Evolutionary conservation across 2,113 vertebrate genomes (phyloP), one percentile per base, ranked within the genome.

Genomic region (Neogale vison): DNA sequence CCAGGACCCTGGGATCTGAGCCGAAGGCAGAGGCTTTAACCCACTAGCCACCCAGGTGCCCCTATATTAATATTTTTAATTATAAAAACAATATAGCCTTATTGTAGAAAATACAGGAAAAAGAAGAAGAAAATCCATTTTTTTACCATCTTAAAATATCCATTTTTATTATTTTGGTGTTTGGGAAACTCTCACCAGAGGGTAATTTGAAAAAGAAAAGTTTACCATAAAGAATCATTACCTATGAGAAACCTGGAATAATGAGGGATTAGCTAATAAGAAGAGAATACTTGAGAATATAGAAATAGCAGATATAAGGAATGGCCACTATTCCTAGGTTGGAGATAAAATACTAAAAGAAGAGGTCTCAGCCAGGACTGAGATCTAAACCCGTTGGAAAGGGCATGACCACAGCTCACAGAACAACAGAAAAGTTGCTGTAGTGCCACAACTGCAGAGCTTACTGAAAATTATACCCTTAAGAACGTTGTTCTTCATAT

Each of bases 191-290:
- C 8, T 77, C 13, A 26, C 52, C 50, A 82, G 7, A 88, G 42
- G 79, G 15, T 61, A 77, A 95, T 87, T 31, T 90, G 36, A 92
- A 71, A 26, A 81, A 36, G 45, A 74, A 96, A 91, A 47, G 21
- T 55, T 93, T 93, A 76, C 72, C 57, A 45, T 50, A 92, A 96
- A 69, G 65, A 95, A 57, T 82, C 29, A 81, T 61, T 83, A 90
- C 89, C 24, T 65, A 2, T 77, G 29, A 93, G n/a, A 9, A 23
- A 90, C 63, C 3, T 72, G 29, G 34, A 90, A 26, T 36, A 84
- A 63, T 31, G 5, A 72, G 42, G 34, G 80, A 95, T 61, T 6
- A 7, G 6, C 24, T 72, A 57, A 11, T 63, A 82, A 69, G 21
- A 77, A 85, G 63, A 80, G 55, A 90, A 86, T 4, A 14, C 61